phyloP scores from a whole-genome alignment of 2,888 invertebrate genomes.

The Ommatoiulus sabulosus region DNA sequence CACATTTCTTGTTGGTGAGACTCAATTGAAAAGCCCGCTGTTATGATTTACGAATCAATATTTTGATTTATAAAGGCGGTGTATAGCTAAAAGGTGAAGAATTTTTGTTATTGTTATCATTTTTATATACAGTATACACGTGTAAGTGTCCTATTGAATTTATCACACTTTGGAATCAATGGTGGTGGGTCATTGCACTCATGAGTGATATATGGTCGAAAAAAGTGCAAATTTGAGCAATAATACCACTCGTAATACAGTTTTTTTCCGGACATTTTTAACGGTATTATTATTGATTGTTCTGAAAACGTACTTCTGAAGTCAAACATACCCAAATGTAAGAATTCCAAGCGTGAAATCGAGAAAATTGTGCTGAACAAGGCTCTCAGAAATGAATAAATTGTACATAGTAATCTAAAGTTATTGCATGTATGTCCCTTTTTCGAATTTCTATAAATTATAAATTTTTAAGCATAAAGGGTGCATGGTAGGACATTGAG shows the following conservation, averaged over 20 bases:
- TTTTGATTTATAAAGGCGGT: not conserved
- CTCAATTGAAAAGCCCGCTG: not conserved
- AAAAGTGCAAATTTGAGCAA: not conserved
- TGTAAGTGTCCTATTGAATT: not conserved
- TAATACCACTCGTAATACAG: not conserved
- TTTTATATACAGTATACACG: not conserved
- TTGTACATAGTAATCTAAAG: no score
- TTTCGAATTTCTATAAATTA: no score
- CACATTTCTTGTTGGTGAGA: not conserved
- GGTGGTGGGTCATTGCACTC: not conserved
- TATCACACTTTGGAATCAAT: not conserved
- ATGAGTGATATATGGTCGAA: not conserved
- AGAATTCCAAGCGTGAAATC: not conserved
- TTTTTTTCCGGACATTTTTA: not conserved
- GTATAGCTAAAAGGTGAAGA: not conserved
- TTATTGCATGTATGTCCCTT: no score
- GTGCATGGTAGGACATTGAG: no score
- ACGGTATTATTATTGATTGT: not conserved
- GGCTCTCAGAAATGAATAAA: no score
- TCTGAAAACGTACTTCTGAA: not conserved
- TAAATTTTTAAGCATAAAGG: no score
- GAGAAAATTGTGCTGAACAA: no score
- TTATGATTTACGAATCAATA: not conserved
- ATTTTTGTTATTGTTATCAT: not conserved
- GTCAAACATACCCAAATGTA: not conserved